phyloP scores from a whole-genome alignment of 2,797 vertebrate species.

The Craterocephalus amniculus region DNA sequence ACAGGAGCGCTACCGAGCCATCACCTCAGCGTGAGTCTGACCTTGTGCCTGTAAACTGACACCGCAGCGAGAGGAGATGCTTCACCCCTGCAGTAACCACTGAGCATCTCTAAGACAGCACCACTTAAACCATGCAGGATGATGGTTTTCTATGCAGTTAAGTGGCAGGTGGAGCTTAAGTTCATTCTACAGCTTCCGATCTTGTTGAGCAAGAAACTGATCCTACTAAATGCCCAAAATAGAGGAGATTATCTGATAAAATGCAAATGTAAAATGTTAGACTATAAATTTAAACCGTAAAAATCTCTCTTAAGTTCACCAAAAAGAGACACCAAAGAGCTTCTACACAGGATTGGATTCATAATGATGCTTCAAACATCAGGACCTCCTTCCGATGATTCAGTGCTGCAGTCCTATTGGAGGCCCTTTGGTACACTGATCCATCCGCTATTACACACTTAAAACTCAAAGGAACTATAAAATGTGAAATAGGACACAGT shows the following conservation, averaged over 20 bases:
- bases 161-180: not conserved
- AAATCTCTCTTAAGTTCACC: no score
- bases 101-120: not conserved
- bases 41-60: constrained; percentile 2
- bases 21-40: constrained; percentile 93
- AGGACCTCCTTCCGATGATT: not conserved
- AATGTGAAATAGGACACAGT: not conserved
- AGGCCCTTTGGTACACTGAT: not conserved
- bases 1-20: constrained; percentile 97
- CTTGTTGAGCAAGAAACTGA: not conserved
- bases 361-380: not conserved
- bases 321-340: not conserved
- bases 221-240: not conserved
- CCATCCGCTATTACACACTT: not conserved
- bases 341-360: not conserved
- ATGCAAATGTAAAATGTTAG: not conserved
- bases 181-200: not conserved
- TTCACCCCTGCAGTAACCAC: constrained; percentile 1
- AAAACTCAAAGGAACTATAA: not conserved
- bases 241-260: not conserved
- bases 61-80: not conserved
- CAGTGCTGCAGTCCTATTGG: not conserved
- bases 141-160: no score
- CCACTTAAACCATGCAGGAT: not conserved
- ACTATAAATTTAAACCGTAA: no score